Base-by-base conservation (phyloP, 1,140 invertebrate genomes). In the Centruroides sculpturatus region DNA sequence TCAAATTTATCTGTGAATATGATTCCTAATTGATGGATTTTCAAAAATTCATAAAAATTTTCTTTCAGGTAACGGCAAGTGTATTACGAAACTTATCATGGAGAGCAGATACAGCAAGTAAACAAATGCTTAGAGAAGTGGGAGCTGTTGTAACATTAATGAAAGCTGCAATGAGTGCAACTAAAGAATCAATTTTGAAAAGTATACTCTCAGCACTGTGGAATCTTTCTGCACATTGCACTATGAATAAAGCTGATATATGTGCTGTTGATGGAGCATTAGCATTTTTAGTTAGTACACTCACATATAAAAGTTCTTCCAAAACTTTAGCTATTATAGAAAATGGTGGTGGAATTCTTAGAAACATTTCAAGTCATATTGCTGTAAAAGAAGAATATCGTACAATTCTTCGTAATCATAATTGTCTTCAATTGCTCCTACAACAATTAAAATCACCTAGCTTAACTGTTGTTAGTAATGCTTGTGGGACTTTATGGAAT, bases 401-500 rank as follows among this genome's bases (percentile, higher is more conserved):
- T 61, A 78, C 82, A 69, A 84, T 93, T 67, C 79, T 98, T 57
- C 77, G 93, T 6, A 81, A 89, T 72, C 84, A 91, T 69, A 86
- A 88, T 72, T 94, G 91, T 72, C 76, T 96, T 35, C 85, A 87
- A 72, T 86, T 95, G 61, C 79, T 98, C 12, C 76, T 98, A 60
- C 84, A 91, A 68, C 93, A 97, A 70, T 75, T 98, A 3, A 85
- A 91, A 71, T 95, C 92, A 6, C 86, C 92, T 10, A 94, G 90
- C 73, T 77, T 97, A 59, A 95, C 91, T 0, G 86, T 97, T 51
- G 93, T 97, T 0, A 92, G 89, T 71, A 98, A 98, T 72, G 91
- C 93, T 1, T 97, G 93, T 71, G 92, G 92, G 11, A 93, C 92
- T 1, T 74, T 98, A 9, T 97, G 92, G 92, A 96, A 97, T 76